phyloP scores from a whole-genome alignment of 2,797 vertebrate genomes.

The Rhinoraja longicauda region DNA sequence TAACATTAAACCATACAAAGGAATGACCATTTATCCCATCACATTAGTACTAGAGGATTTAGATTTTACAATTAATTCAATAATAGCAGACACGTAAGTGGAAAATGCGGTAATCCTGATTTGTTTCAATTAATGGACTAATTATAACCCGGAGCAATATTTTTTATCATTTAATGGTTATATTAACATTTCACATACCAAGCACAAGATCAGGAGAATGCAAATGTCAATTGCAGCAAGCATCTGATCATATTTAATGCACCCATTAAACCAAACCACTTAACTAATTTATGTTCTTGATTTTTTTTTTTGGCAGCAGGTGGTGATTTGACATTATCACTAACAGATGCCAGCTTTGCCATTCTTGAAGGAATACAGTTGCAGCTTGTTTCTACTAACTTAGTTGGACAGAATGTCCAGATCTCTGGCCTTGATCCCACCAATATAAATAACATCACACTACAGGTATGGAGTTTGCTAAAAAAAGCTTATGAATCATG shows the following conservation, averaged over 20 bases:
- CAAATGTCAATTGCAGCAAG: not conserved
- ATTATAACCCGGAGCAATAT: not conserved
- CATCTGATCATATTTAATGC: not conserved
- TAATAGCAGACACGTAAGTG: too few species aligned
- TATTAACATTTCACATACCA: not conserved
- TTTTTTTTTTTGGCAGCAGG: constrained; percentile 63
- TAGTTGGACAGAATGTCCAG: constrained; percentile 92
- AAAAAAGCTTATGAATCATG: not conserved
- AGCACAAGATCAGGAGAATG: not conserved
- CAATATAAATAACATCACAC: constrained; percentile 92
- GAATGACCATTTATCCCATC: too few species aligned
- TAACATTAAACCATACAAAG: too few species aligned
- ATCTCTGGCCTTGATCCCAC: constrained; percentile 89
- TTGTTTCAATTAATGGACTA: not conserved
- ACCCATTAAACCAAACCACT: not conserved
- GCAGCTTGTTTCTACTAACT: constrained; percentile 78
- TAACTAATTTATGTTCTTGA: constrained; percentile 5
- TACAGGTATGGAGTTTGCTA: constrained; percentile 71
- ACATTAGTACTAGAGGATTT: too few species aligned
- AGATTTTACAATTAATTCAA: too few species aligned
- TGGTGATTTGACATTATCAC: constrained; percentile 90
- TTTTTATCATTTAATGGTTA: not conserved
- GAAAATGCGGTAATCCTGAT: not conserved
- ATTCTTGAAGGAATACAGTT: constrained; percentile 93
- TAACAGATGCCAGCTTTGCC: constrained; percentile 83